Conservation (phyloP, 1,140 invertebrate species). For the Agraylea sexmaculata region DNA sequence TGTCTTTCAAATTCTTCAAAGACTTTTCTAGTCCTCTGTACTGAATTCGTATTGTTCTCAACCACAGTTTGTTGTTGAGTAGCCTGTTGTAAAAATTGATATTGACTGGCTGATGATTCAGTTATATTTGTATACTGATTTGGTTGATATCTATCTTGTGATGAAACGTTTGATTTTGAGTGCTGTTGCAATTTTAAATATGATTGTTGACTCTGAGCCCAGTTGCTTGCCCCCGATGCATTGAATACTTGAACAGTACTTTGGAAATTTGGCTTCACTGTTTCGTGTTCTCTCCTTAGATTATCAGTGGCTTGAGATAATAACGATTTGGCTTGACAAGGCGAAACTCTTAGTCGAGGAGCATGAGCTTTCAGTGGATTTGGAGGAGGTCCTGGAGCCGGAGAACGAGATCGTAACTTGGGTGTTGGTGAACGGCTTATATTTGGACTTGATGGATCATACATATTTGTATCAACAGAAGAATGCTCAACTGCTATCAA, state of each 20-base stretch:
- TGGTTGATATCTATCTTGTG: slow-evolving; percentile 26
- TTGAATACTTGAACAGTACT: slow-evolving; percentile 23
- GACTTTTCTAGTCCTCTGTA: slow-evolving; percentile 47
- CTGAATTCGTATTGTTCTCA: slow-evolving; percentile 42
- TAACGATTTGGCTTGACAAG: slow-evolving; percentile 24
- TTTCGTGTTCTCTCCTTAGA: slow-evolving; percentile 29
- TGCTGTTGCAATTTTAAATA: slow-evolving; percentile 25
- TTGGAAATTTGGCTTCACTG: slow-evolving; percentile 22
- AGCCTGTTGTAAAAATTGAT: slow-evolving; percentile 33
- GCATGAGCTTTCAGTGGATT: slow-evolving; percentile 46
- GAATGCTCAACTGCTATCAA: slow-evolving; percentile 45
- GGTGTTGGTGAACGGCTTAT: slow-evolving; percentile 46
- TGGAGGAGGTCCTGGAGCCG: slow-evolving; percentile 46
- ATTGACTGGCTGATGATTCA: slow-evolving; percentile 31
- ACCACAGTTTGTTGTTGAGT: slow-evolving; percentile 34
- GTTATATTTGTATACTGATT: slow-evolving; percentile 30
- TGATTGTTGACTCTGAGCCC: slow-evolving; percentile 26
- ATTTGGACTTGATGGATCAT: slow-evolving; percentile 42
- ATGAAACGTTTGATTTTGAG: slow-evolving; percentile 30
- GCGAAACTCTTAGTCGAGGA: slow-evolving; percentile 39
- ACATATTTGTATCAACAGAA: slow-evolving; percentile 41
- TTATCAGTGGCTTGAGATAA: slow-evolving; percentile 27
- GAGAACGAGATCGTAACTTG: slow-evolving; percentile 40
- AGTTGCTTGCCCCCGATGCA: slow-evolving; percentile 22
- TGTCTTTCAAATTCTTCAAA: slow-evolving; percentile 50